Base-by-base conservation (phyloP, 1,140 invertebrate genomes). In the Amphibalanus amphitrite region DNA sequence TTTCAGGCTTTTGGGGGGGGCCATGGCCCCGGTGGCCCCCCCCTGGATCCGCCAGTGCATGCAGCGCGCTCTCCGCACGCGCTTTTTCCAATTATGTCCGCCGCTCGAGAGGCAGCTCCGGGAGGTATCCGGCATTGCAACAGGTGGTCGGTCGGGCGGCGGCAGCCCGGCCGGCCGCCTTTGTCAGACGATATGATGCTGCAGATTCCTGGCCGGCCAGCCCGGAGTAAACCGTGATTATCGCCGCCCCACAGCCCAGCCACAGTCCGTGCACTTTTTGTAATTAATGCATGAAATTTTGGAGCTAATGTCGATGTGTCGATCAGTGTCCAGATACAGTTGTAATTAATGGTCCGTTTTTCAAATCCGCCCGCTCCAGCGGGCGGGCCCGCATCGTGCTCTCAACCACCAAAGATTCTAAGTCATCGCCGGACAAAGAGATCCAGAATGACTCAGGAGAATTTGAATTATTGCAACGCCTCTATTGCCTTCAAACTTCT, bases 211-310 rank as follows among this genome's bases (percentile, higher is more conserved):
- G 13, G 10, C 47, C 13, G 10, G 23, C 47, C 20, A 23, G 17
- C 47, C 13, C 47, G 10, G 47, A 23, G 47, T 59, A 59, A 59
- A 59, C 47, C 47, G 47, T 59, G 47, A 59, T 59, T 59, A 59
- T 59, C 47, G 47, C 47, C 1, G 33, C 47, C 13, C 10, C 10
- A 59, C 47, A 59, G 47, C 10, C 47, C 1, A 1, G 47, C 47
- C 47, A 59, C 23, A 59, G 47, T 59, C 47, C 47, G 20, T 59
- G 47, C 47, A 59, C 47, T 59, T 59, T 59, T 59, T 59, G 47
- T 59, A 59, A 59, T 59, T 59, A 59, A 59, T 59, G 47, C 47
- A 59, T 59, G 47, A 59, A 59, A 59, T 59, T 59, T 59, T 59
- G 10, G 13, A 23, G 47, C 47, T 59, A 59, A 59, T 59, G 47